Percentiles rank a stretch among this genome's conserved stretches.
Evolutionary conservation across 2,113 vertebrate species (phyloP).

Genomic region (Oncorhynchus nerka): DNA sequence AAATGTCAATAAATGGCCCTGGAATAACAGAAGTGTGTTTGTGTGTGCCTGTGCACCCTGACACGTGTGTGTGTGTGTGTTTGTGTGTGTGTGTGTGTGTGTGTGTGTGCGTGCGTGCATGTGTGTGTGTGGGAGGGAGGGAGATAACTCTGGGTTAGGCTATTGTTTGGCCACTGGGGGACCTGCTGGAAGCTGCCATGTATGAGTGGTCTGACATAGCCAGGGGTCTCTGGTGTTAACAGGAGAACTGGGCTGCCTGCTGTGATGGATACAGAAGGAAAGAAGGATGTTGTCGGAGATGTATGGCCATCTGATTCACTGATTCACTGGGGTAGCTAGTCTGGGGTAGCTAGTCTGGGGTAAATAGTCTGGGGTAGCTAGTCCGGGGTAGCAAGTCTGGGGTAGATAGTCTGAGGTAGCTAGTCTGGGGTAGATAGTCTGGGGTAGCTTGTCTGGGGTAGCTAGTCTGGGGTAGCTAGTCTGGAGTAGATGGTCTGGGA

Average conservation of each 20-base stretch:
- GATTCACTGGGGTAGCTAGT: too few relatives aligned
- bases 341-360: too few relatives aligned
- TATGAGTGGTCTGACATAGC: not conserved
- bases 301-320: too few relatives aligned
- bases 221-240: not conserved
- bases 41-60: too few relatives aligned
- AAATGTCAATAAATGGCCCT: constrained; percentile 37
- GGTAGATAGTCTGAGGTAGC: too few relatives aligned
- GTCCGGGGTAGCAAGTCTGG: too few relatives aligned
- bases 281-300: too few relatives aligned
- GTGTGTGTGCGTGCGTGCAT: not conserved
- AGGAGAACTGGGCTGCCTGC: not conserved
- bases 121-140: not conserved
- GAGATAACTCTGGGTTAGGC: not conserved
- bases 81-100: not conserved
- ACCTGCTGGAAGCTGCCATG: not conserved
- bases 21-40: constrained; percentile 8
- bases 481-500: rapidly evolving
- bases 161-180: constrained; percentile 2
- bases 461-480: too few relatives aligned
- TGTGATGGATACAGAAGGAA: too few relatives aligned
- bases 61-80: not conserved
- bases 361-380: too few relatives aligned
- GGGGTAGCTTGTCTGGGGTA: rapidly evolving
- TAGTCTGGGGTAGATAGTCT: too few relatives aligned